Conservation (phyloP, 2,113 vertebrate genomes). For the Theristicus caerulescens region DNA sequence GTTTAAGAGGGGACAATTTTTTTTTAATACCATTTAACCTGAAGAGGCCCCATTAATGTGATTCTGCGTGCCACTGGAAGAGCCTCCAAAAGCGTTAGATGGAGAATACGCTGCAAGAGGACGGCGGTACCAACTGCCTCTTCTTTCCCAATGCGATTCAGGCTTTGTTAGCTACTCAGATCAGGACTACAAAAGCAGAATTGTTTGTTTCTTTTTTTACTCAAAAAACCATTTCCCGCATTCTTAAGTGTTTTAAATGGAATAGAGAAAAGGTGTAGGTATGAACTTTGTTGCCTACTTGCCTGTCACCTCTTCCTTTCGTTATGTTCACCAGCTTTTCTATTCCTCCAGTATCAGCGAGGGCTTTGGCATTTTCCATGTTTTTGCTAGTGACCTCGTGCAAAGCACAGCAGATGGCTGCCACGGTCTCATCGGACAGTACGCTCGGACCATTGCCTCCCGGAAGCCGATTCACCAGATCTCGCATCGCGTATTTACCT, state of each 20-base stretch:
- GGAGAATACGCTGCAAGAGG: background rate
- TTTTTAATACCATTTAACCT: background rate
- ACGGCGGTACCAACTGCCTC: rapidly evolving
- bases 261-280: background rate
- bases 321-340: constrained; percentile 98
- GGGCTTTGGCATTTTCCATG: constrained; percentile 98
- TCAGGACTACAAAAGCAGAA: background rate
- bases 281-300: constrained; percentile 14
- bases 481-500: constrained; percentile 98
- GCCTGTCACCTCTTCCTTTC: constrained; percentile 94
- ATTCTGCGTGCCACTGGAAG: background rate
- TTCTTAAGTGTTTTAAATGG: background rate
- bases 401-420: constrained; percentile 94
- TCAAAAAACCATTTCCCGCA: background rate
- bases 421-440: constrained; percentile 92
- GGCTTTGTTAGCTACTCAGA: background rate
- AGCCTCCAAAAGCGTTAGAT: background rate
- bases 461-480: constrained; percentile 94
- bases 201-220: background rate
- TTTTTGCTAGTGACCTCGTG: constrained; percentile 98
- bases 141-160: background rate
- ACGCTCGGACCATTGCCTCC: constrained; percentile 84
- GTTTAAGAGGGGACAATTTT: background rate
- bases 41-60: rapidly evolving
- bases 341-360: constrained; percentile 93